Evolutionary conservation across 1,140 invertebrate genomes (phyloP), one percentile per base, ranked within the genome.

Genomic region (Neuroterus valhalla): DNA sequence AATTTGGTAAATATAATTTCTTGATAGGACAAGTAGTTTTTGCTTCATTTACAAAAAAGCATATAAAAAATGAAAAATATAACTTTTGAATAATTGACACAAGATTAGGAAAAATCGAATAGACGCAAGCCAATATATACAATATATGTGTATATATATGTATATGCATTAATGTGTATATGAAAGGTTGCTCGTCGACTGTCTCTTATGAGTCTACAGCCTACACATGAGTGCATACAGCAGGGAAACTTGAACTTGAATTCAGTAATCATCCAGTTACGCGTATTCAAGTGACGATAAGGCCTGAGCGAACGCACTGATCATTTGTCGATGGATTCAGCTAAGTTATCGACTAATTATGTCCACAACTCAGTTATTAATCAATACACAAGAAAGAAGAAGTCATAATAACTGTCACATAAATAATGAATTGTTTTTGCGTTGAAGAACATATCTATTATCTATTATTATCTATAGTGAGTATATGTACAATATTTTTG

Each of bases 281-380:
- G 52, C 52, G 52, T 26, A 31, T 62, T 23, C 15, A 62, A 62
- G 26, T 62, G 12, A 62, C 31, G 52, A 62, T 62, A 62, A 62
- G 21, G 19, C 23, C 26, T 14, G 23, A 23, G 23, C 50, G 14
- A 62, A 2, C 21, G 26, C 21, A 26, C 23, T 10, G 23, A 26
- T 26, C 21, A 23, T 62, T 62, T 62, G 31, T 62, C 52, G 3
- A 62, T 12, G 52, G 31, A 31, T 62, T 62, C 14, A 62, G 23
- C 26, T 62, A 26, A 62, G 52, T 62, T 62, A 62, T 62, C 31
- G 52, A 62, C 23, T 31, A 62, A 62, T 62, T 55, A 26, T 26
- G 11, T 55, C 19, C 19, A 21, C 50, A 52, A 21, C 15, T 62
- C 4, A 38, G 52, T 31, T 23, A 26, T 15, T 31, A 62, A 62